A percentile compares a stretch with the other conserved stretches of the same genome.
phyloP scores from a whole-genome alignment of 2,797 vertebrate genomes.

The Choloepus didactylus region DNA sequence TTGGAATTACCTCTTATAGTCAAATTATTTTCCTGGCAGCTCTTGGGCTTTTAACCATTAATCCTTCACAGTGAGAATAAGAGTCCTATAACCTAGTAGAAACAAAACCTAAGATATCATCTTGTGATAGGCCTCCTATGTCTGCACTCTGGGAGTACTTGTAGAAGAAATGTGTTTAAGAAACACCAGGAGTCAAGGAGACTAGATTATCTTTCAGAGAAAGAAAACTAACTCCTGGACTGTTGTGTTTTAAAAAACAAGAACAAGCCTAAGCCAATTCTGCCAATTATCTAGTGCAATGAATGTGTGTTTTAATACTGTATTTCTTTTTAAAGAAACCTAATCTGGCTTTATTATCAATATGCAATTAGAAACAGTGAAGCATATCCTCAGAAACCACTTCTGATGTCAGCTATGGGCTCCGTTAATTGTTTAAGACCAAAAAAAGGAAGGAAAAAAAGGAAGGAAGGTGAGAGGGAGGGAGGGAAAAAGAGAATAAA shows the following conservation, averaged over 20 bases:
- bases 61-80: not conserved
- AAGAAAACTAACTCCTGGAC: not conserved
- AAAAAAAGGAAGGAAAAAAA: not conserved
- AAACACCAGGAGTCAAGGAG: not conserved
- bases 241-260: not conserved
- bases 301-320: not conserved
- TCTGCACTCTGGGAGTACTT: not conserved
- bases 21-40: not conserved
- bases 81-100: not conserved
- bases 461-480: not conserved
- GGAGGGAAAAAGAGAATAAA: not conserved
- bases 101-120: not conserved
- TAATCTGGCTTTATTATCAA: conserved; percentile 1
- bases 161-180: not conserved
- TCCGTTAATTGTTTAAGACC: conserved; percentile 1
- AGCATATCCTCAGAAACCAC: not conserved
- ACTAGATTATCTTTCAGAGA: not conserved
- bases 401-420: not conserved
- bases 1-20: not conserved
- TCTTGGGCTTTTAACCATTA: not conserved
- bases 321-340: conserved; percentile 36
- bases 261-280: not conserved
- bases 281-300: not conserved
- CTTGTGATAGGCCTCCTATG: not conserved
- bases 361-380: conserved; percentile 29